Evolutionary conservation across 2,113 vertebrate species (phyloP).

Genomic region (Percina caprodes): DNA sequence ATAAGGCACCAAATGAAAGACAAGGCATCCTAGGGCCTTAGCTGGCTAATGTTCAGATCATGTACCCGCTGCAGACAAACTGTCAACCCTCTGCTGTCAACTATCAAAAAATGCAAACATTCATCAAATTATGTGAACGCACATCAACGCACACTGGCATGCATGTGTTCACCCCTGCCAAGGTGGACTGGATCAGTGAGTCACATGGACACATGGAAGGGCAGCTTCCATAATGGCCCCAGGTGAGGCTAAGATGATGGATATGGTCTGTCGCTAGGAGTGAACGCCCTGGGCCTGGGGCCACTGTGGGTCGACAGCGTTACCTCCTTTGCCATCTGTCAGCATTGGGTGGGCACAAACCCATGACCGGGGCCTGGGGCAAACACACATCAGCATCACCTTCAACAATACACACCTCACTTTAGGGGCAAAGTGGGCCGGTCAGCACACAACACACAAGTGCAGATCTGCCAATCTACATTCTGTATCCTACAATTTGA

Average conservation of each 20-base stretch:
- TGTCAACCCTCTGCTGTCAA: neutral
- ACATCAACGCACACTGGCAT: constrained; percentile 1
- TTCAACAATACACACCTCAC: constrained; percentile 30
- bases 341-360: constrained; percentile 66
- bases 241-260: constrained; percentile 79
- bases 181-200: constrained; percentile 56
- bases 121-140: constrained; percentile 19
- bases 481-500: neutral
- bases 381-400: constrained; percentile 42
- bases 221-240: constrained; percentile 75
- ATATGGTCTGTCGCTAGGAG: constrained; percentile 73
- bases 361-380: constrained; percentile 50
- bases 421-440: constrained; percentile 35
- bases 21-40: neutral
- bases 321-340: constrained; percentile 78
- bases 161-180: constrained; percentile 52
- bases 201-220: constrained; percentile 67
- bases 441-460: constrained; percentile 34
- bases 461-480: constrained; percentile 29
- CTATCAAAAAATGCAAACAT: constrained; percentile 4
- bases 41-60: neutral
- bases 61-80: constrained; percentile 30
- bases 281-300: constrained; percentile 58
- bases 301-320: constrained; percentile 63
- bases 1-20: neutral